Base-by-base conservation (phyloP, 1,140 invertebrate genomes). In the Carcinoscorpius rotundicauda region DNA sequence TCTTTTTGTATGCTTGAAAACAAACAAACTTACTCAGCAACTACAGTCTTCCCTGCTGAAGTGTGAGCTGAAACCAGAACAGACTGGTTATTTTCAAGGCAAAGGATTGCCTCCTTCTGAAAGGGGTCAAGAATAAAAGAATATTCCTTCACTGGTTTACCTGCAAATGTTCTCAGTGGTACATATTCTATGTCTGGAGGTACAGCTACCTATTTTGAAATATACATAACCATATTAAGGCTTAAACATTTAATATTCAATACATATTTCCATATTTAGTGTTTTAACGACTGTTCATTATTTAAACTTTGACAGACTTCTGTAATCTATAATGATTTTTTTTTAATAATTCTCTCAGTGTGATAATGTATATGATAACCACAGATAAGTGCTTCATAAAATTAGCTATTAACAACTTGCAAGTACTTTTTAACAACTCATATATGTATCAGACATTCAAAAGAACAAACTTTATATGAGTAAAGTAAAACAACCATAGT, bases 31-130 rank as follows among this genome's bases (percentile, higher is more conserved):
- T 85, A 97, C 88, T 98, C 93, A 52, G 95, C 97, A 53, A 98
- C 93, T 48, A 98, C 97, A 61, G 97, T 99, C 85, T 99, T 99
- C 60, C 97, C 97, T 66, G 97, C 96, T n/a, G 96, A 99, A 4
- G 97, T 99, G 76, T 99, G 97, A 51, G 97, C 97, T 0, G 96
- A 98, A 0, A 99, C 97, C 48, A 99, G 81, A 6, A 99, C 96
- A 48, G 95, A 98, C 70, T 84, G 95, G 75, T 94, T 88, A 77
- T 99, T 99, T 75, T 99, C 95, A 69, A 99, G 88, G 78, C 97
- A 99, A 50, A 92, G 78, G 66, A 99, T 91, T 4, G 97, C 95
- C 81, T 99, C 91, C 72, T 91, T 93, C 77, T 99, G 97, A 80
- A 99, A 99, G 0, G 95, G 88, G 86, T 99, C 97, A 49, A 99